phyloP scores from a whole-genome alignment of 2,888 invertebrate genomes.

The Aleiodes testaceus region DNA sequence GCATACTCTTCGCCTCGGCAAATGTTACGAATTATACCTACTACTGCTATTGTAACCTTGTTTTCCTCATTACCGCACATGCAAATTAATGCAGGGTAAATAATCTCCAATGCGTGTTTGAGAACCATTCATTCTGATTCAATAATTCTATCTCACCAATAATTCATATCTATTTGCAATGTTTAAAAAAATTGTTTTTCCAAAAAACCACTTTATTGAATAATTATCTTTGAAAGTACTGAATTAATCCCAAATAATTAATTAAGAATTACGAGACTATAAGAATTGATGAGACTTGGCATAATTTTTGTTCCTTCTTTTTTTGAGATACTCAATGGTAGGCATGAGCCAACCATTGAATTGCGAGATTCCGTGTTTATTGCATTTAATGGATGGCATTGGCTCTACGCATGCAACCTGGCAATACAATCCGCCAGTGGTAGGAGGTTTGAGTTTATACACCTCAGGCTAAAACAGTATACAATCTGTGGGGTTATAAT shows the following conservation, averaged over 20 bases:
- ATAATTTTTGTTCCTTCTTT: not conserved
- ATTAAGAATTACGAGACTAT: not conserved
- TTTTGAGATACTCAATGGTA: constrained; percentile 46
- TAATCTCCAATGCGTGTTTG: constrained; percentile 25
- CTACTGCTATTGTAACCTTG: constrained; percentile 17
- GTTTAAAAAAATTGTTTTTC: not conserved
- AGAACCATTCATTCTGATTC: constrained; percentile 12
- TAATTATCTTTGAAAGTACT: too few species aligned
- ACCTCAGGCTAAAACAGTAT: constrained; percentile 20
- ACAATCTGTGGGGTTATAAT: constrained; percentile 28
- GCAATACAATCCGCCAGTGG: constrained; percentile 36
- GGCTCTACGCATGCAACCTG: constrained; percentile 62
- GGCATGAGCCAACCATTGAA: constrained; percentile 54
- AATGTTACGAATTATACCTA: constrained; percentile 25
- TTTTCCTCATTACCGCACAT: constrained; percentile 29
- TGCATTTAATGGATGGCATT: constrained; percentile 65
- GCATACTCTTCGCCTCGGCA: constrained; percentile 10
- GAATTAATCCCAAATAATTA: not conserved
- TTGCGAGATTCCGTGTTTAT: constrained; percentile 67
- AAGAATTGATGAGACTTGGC: not conserved
- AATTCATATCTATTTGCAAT: too few species aligned
- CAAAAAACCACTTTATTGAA: too few species aligned
- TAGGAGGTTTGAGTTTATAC: constrained; percentile 11
- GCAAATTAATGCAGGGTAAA: constrained; percentile 27
- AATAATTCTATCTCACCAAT: too few species aligned